Percentiles rank a stretch among this genome's conserved stretches.
phyloP scores from a whole-genome alignment of 1,140 invertebrate genomes.

The Proctacanthus coquilletti region DNA sequence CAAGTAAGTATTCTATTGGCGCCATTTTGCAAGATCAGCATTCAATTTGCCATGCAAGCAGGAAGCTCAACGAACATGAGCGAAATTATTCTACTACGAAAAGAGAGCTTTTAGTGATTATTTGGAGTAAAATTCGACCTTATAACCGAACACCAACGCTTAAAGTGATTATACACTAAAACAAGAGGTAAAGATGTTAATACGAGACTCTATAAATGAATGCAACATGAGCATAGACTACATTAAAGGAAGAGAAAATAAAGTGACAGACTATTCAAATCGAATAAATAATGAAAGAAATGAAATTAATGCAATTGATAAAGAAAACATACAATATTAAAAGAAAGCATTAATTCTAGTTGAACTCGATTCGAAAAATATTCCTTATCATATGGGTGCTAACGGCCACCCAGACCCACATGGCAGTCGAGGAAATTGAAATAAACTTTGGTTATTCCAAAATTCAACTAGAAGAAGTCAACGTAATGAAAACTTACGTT shows the following conservation, averaged over 20 bases:
- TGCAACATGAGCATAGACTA: constrained; percentile 8
- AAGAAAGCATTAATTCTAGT: too few relatives aligned
- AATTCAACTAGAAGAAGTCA: too few relatives aligned
- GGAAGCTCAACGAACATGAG: constrained; percentile 4
- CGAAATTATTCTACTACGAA: constrained; percentile 6
- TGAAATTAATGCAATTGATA: too few relatives aligned
- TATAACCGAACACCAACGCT: constrained; percentile 4
- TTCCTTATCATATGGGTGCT: too few relatives aligned
- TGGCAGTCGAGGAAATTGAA: too few relatives aligned
- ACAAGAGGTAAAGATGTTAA: background rate
- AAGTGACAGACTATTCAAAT: constrained; percentile 6
- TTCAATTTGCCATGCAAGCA: constrained; percentile 1
- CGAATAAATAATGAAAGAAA: constrained; percentile 1
- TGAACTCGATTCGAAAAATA: too few relatives aligned
- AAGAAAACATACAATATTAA: too few relatives aligned
- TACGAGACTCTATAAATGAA: constrained; percentile 4
- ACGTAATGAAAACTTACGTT: too few relatives aligned
- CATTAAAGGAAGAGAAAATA: constrained; percentile 9
- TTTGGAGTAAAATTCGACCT: constrained; percentile 6
- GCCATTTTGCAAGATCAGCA: constrained; percentile 7
- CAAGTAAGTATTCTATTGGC: constrained; percentile 7
- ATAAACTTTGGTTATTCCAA: too few relatives aligned
- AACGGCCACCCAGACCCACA: too few relatives aligned
- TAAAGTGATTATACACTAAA: constrained; percentile 7
- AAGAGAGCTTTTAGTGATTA: constrained; percentile 7